A percentile compares a stretch with the other conserved stretches of the same genome.
Conservation (phyloP, 2,888 invertebrate species). For the Ommatoiulus sabulosus region DNA sequence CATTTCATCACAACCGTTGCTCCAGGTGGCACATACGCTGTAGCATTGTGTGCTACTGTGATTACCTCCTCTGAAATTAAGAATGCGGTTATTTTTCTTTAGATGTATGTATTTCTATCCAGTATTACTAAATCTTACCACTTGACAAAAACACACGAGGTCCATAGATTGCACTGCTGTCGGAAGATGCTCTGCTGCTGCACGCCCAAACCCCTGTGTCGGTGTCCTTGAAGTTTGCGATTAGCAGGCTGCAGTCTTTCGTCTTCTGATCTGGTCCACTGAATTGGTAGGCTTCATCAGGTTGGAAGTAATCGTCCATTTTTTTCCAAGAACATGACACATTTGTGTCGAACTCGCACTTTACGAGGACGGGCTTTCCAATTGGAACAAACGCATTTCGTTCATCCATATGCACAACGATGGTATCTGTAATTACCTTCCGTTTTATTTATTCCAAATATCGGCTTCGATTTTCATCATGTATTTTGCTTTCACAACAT, state of each 20-base stretch:
- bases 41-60: not conserved
- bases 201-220: not conserved
- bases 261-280: not conserved
- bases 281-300: not conserved
- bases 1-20: not conserved
- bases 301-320: not conserved
- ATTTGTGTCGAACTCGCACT: not conserved
- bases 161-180: not conserved
- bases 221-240: not conserved
- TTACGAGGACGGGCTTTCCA: not conserved
- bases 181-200: not conserved
- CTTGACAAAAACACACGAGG: not conserved
- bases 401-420: not conserved
- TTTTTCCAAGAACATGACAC: not conserved
- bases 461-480: no score
- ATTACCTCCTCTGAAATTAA: not conserved
- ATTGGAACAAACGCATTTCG: not conserved
- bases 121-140: not conserved
- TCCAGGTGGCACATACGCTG: not conserved
- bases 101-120: no score
- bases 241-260: not conserved
- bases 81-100: not conserved
- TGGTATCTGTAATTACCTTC: not conserved
- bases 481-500: no score
- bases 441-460: not conserved